These are phyloP conservation scores for Lottia gigantea DNA, from an alignment of 2,888 invertebrate species.

Conservation along the genomic window DNA sequence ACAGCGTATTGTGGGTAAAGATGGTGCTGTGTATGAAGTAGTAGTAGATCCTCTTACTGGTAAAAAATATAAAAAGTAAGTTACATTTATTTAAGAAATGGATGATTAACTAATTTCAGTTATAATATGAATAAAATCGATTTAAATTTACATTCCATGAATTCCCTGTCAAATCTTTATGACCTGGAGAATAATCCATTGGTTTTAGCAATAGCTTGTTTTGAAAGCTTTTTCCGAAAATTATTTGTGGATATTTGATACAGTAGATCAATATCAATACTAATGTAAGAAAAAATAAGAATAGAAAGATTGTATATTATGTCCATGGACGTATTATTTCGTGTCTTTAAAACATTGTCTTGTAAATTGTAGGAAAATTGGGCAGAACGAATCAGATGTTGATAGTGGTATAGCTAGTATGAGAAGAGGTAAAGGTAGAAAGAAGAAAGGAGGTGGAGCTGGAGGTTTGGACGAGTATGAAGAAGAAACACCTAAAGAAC, in stretches of 20 bases:
- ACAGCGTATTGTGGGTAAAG: slow-evolving; percentile 59
- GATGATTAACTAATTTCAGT: too few relatives aligned
- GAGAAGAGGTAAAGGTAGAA: slow-evolving; percentile 44
- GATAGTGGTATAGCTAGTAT: slow-evolving; percentile 55
- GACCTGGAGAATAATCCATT: not conserved
- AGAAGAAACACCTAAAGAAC: slow-evolving; percentile 45
- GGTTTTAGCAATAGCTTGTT: too few relatives aligned
- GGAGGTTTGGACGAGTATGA: slow-evolving; percentile 28
- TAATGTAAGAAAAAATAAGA: too few relatives aligned
- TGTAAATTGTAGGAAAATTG: slow-evolving; percentile 37
- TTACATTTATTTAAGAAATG: not conserved
- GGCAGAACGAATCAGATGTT: slow-evolving; percentile 49
- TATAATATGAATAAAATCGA: not conserved
- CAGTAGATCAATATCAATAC: too few relatives aligned
- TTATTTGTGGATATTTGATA: too few relatives aligned
- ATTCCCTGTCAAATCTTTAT: not conserved
- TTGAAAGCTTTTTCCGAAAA: too few relatives aligned
- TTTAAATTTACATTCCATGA: not conserved
- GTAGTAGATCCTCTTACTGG: slow-evolving; percentile 65
- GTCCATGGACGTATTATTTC: too few relatives aligned
- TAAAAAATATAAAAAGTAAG: slow-evolving; percentile 68
- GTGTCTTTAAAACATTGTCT: too few relatives aligned
- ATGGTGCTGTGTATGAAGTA: slow-evolving; percentile 64
- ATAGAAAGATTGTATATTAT: too few relatives aligned
- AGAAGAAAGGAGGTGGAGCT: slow-evolving; percentile 37